A percentile compares a stretch with the other conserved stretches of the same genome.
phyloP scores from a whole-genome alignment of 2,797 vertebrate species.

The Crenuchus spilurus region DNA sequence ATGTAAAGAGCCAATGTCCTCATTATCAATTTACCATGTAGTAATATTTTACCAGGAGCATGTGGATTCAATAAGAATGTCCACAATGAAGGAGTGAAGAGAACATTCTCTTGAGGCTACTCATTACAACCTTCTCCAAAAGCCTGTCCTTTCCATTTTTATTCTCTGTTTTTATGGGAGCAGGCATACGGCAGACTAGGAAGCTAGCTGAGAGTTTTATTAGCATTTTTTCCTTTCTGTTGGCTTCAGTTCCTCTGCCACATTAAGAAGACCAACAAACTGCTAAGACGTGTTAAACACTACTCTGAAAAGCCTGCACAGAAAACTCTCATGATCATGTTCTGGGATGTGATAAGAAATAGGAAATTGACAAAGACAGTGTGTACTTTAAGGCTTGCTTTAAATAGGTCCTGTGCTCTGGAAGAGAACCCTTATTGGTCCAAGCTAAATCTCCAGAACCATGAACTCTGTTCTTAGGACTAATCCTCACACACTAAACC shows the following conservation, averaged over 20 bases:
- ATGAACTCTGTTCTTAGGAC: too few relatives aligned
- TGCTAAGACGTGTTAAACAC: conserved; percentile 20
- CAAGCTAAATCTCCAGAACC: too few relatives aligned
- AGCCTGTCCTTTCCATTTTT: conserved; percentile 19
- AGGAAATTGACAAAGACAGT: background rate
- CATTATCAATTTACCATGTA: conserved; percentile 44
- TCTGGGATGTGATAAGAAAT: background rate
- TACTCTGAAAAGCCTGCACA: background rate
- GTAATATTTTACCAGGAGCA: conserved; percentile 47
- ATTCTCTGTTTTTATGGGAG: conserved; percentile 14
- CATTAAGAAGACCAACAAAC: conserved; percentile 33
- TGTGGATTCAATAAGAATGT: conserved; percentile 45
- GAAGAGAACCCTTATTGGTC: too few relatives aligned
- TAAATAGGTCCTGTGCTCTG: background rate
- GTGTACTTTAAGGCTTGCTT: background rate
- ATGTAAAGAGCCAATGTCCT: conserved; percentile 38
- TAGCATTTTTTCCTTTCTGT: conserved; percentile 25
- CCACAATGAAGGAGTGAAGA: conserved; percentile 2
- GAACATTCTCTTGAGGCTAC: conserved; percentile 2
- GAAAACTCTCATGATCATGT: background rate
- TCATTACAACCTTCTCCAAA: conserved; percentile 41
- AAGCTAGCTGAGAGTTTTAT: conserved; percentile 35
- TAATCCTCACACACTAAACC: too few relatives aligned
- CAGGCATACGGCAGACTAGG: conserved; percentile 35
- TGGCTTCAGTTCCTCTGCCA: conserved; percentile 14